Evolutionary conservation across 2,113 vertebrate species (phyloP), one percentile per base, ranked within the genome.

Genomic region (Megaceryle maxima): DNA sequence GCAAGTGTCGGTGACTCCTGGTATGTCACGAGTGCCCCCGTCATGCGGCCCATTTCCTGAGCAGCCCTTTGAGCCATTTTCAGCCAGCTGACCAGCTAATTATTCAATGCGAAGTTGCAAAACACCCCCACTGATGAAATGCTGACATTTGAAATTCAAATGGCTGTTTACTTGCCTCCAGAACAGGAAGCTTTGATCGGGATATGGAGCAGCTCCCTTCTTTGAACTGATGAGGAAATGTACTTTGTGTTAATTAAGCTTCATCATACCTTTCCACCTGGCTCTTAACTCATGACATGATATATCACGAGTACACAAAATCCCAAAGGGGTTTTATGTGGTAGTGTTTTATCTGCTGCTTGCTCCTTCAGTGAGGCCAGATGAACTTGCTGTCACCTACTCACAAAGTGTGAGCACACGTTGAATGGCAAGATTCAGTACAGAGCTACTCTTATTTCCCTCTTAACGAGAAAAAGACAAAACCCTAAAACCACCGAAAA

Each of bases 21-120:
- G 21, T 4, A 33, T 0, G 17, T 74, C 82, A 88, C 2, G 13
- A 1, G 18, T 48, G 51, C 8, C 16, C 33, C 43, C 0, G 28
- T 83, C 87, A 88, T 1, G 41, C 4, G 13, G 64, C 75, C 46
- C 10, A 0, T 62, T 6, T 19, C 81, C 89, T 10, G 26, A 56
- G 72, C 81, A 33, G 75, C 60, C 76, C 39, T 43, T 28, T 19
- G 60, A 66, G n/a, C 74, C 7, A 12, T 3, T 6, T 64, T 55
- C n/a, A 46, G 53, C 59, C 4, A 6, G 13, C 89, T 85, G 83
- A 29, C 39, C 7, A 10, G 14, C 43, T 48, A 13, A 33, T 53
- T 43, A 53, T 41, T 59, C 12, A 1, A 10, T 29, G 51, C 3
- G 11, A 41, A 75, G 6, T 55, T 92, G 56, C 59, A 50, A 39